Conservation (phyloP, 2,113 vertebrate species). For the Aspidoscelis tigris region DNA sequence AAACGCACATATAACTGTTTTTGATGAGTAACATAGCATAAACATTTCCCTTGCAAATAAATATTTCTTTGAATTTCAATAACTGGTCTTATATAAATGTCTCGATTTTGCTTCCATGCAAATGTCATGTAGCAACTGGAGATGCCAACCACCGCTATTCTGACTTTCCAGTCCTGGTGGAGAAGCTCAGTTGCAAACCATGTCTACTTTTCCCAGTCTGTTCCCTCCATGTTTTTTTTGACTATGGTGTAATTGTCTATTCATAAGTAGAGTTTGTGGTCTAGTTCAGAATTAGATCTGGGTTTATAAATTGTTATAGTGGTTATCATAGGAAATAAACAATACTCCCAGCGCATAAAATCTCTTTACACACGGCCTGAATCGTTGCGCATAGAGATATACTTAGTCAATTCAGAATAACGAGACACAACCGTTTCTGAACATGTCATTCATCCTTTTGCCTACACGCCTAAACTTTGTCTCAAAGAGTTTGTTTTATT, state of each 20-base stretch:
- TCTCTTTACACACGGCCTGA: too few relatives aligned
- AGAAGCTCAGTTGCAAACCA: neutral
- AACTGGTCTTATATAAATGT: neutral
- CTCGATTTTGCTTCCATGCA: neutral
- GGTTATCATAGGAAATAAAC: too few relatives aligned
- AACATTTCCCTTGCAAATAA: neutral
- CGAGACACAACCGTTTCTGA: too few relatives aligned
- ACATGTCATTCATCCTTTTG: too few relatives aligned
- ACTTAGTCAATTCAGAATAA: too few relatives aligned
- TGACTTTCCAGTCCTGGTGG: too few relatives aligned
- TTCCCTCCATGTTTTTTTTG: neutral
- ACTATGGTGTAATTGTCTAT: neutral
- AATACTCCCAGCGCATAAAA: too few relatives aligned
- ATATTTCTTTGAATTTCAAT: too few relatives aligned
- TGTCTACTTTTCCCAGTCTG: neutral
- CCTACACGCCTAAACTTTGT: too few relatives aligned
- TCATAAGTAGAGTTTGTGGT: neutral
- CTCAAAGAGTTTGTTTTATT: too few relatives aligned
- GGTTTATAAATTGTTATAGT: neutral
- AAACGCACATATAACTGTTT: too few relatives aligned
- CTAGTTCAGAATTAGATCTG: neutral
- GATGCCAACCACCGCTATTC: neutral
- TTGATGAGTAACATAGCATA: neutral
- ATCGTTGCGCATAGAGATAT: too few relatives aligned
- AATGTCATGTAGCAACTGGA: neutral